Percentiles rank a stretch among this genome's conserved stretches.
phyloP scores from a whole-genome alignment of 2,113 vertebrate species.

The Alectura lathami region DNA sequence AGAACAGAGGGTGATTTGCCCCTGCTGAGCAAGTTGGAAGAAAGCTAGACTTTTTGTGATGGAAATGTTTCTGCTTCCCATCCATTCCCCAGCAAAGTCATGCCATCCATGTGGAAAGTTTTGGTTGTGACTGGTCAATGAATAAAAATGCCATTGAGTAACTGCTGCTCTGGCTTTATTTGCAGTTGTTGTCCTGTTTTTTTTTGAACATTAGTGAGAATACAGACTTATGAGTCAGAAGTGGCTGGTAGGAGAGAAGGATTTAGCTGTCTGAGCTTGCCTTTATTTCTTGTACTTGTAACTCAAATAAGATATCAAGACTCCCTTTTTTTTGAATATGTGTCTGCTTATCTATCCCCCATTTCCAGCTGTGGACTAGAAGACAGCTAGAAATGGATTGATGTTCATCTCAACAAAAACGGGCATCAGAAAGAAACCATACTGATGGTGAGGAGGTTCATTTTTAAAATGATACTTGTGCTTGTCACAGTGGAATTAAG shows the following conservation, averaged over 20 bases:
- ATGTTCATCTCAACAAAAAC: neutral
- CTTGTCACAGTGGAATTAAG: slow-evolving; percentile 50
- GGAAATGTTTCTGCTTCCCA: neutral
- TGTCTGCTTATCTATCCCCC: neutral
- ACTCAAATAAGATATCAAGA: neutral
- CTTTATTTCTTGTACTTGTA: neutral
- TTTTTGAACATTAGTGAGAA: neutral
- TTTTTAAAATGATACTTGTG: neutral
- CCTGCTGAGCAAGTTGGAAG: neutral
- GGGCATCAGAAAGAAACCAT: neutral
- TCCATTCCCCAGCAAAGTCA: neutral
- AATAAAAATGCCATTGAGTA: slow-evolving; percentile 1
- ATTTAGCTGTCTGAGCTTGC: neutral
- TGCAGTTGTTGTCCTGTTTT: neutral
- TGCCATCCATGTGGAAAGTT: neutral
- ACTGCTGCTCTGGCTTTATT: slow-evolving; percentile 3
- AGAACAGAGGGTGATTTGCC: neutral
- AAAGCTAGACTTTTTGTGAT: neutral
- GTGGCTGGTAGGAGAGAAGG: neutral
- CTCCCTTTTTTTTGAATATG: neutral
- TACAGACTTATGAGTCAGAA: neutral
- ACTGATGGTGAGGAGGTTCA: neutral
- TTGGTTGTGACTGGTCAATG: neutral
- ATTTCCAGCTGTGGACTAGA: neutral
- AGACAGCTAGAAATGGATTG: neutral